These are phyloP conservation scores for Argyresthia albistria DNA, from an alignment of 2,888 invertebrate genomes.

Conservation along the genomic window DNA sequence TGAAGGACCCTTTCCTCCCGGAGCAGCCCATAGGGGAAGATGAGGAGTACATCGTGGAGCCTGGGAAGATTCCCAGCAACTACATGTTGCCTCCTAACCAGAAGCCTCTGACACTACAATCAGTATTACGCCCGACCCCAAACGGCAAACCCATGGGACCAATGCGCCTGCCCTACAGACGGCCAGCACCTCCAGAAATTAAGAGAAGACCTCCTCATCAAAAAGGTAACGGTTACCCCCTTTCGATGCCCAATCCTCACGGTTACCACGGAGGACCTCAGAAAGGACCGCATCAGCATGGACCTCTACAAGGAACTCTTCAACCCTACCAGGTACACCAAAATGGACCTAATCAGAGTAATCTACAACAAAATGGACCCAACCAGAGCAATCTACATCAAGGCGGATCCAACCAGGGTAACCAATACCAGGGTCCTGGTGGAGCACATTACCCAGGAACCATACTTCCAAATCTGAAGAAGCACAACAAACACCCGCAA, in stretches of 20 bases:
- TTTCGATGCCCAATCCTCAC: conserved; percentile 44
- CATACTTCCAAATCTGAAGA: conserved; percentile 20
- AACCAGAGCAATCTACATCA: no score
- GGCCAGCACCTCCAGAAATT: conserved; percentile 59
- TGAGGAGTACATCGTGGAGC: conserved; percentile 48
- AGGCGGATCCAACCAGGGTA: not conserved
- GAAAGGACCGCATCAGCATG: not conserved
- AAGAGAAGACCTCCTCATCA: conserved; percentile 35
- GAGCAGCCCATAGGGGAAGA: conserved; percentile 48
- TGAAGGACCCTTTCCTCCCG: conserved; percentile 35
- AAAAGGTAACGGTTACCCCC: conserved; percentile 32
- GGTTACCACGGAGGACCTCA: conserved; percentile 8
- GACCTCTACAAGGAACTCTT: no score
- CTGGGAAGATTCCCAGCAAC: conserved; percentile 34
- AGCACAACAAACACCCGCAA: conserved; percentile 21
- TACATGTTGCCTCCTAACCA: conserved; percentile 48
- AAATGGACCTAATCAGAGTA: not conserved
- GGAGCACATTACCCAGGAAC: conserved; percentile 9
- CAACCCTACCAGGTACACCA: not conserved
- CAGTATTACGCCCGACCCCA: conserved; percentile 49
- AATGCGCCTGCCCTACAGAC: conserved; percentile 46
- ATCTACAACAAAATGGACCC: no score
- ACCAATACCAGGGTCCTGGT: conserved; percentile 9
- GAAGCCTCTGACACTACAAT: conserved; percentile 56
- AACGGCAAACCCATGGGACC: conserved; percentile 29